Base-by-base conservation (phyloP, 2,888 invertebrate species). In the Erebia aethiops region DNA sequence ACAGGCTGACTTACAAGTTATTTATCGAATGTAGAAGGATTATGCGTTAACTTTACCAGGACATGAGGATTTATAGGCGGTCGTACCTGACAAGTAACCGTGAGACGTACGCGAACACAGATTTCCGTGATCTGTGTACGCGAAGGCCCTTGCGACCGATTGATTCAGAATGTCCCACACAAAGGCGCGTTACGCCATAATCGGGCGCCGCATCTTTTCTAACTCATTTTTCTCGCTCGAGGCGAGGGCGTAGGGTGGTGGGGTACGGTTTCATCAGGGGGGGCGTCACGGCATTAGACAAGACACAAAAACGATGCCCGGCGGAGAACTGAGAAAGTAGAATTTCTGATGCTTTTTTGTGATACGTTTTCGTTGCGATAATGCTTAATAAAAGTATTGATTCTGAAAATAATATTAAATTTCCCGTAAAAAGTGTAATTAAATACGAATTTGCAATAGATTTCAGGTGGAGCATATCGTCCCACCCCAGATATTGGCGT, bases 221-320 rank as follows among this genome's bases (percentile, higher is more conserved):
- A 92, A 92, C 93, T 93, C 93, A 93, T 93, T 93, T 93, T 93
- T 93, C 93, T 93, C 90, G 90, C 88, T 87, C 80, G 87, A 86
- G 87, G 89, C 82, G 81, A 75, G 75, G 74, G 79, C 81, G 82
- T 77, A 77, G 76, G 78, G 77, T 74, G 78, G 76, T 81, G 79
- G 79, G 76, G 75, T 76, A 74, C 76, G 77, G 87, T 83, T 85
- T 89, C 90, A 88, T 90, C 91, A 89, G 85, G 79, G 81, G 90
- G 90, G 89, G 89, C 89, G 90, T 88, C 89, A 90, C 89, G 91
- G 91, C 88, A 91, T 92, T 92, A 92, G 92, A 91, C 92, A 92
- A 92, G 91, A 91, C 92, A 92, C 92, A 92, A 93, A 92, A 93
- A 93, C 91, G 88, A 82, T 81, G 86, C 88, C 85, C 85, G 84